phyloP scores from a whole-genome alignment of 2,888 invertebrate species.

The Trichopria drosophilae region DNA sequence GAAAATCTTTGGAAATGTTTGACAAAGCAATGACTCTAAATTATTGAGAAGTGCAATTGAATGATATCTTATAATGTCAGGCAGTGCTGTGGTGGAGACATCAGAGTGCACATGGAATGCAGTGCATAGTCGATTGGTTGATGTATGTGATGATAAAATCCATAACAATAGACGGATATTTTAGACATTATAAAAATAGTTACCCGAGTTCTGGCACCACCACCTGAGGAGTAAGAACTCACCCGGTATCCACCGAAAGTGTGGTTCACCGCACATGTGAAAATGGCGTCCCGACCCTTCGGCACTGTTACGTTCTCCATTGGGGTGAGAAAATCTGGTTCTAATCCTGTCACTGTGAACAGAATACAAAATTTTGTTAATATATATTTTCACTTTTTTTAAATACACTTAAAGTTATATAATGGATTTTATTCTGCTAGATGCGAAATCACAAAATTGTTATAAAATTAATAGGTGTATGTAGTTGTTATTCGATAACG shows the following conservation, averaged over 20 bases:
- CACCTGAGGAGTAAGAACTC: conserved; percentile 69
- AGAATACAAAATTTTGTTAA: conserved; percentile 2
- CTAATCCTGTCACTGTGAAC: conserved; percentile 69
- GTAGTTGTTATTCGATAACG: too few relatives aligned
- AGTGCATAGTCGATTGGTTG: conserved; percentile 37
- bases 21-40: too few relatives aligned
- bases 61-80: too few relatives aligned
- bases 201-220: conserved; percentile 57
- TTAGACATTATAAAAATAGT: conserved; percentile 50
- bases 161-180: conserved; percentile 53
- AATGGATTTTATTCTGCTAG: neutral
- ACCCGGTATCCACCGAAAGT: conserved; percentile 76
- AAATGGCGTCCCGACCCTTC: conserved; percentile 80
- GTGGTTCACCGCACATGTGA: conserved; percentile 84
- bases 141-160: conserved; percentile 41
- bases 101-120: conserved; percentile 51
- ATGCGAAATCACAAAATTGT: neutral
- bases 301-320: conserved; percentile 83
- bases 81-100: conserved; percentile 50
- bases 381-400: neutral
- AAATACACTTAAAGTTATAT: neutral
- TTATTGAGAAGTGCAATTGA: too few relatives aligned
- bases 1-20: too few relatives aligned
- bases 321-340: conserved; percentile 79
- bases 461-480: too few relatives aligned